A percentile compares a stretch with the other conserved stretches of the same genome.
These are phyloP conservation scores for Drosophila pruinosa DNA, from an alignment of 1,140 invertebrate species.

Conservation along the genomic window DNA sequence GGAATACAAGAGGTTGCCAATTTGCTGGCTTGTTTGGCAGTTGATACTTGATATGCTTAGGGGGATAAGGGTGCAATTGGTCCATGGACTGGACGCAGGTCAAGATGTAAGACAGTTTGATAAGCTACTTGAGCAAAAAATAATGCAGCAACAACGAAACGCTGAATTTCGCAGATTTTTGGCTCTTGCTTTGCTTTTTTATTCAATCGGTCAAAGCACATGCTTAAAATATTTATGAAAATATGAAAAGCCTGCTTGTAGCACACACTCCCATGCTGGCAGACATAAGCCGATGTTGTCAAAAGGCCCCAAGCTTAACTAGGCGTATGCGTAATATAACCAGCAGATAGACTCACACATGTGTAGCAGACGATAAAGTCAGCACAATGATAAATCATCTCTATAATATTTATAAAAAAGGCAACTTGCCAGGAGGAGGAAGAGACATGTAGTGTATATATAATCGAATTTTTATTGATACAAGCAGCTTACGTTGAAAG, in stretches of 20 bases:
- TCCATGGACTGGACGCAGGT: conserved; percentile 5
- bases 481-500: conserved; percentile 79
- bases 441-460: conserved; percentile 40
- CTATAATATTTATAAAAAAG: conserved; percentile 53
- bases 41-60: conserved; percentile 71
- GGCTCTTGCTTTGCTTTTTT: not conserved
- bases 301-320: conserved; percentile 49
- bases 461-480: conserved; percentile 82
- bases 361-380: conserved; percentile 63
- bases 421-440: not conserved
- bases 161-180: conserved; percentile 13
- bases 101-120: conserved; percentile 45
- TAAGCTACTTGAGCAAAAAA: conserved; percentile 69
- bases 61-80: conserved; percentile 6
- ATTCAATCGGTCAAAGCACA: conserved; percentile 20
- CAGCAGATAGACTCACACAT: conserved; percentile 24
- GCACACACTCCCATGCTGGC: not conserved
- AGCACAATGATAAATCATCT: conserved; percentile 76
- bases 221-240: conserved; percentile 80
- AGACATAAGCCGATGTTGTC: conserved; percentile 65
- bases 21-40: conserved; percentile 73
- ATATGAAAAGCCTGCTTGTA: conserved; percentile 44
- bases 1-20: conserved; percentile 48
- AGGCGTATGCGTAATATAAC: conserved; percentile 66
- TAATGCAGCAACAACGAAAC: conserved; percentile 8